Base-by-base conservation (phyloP, 2,113 vertebrate species). In the Pterocles burchelli region DNA sequence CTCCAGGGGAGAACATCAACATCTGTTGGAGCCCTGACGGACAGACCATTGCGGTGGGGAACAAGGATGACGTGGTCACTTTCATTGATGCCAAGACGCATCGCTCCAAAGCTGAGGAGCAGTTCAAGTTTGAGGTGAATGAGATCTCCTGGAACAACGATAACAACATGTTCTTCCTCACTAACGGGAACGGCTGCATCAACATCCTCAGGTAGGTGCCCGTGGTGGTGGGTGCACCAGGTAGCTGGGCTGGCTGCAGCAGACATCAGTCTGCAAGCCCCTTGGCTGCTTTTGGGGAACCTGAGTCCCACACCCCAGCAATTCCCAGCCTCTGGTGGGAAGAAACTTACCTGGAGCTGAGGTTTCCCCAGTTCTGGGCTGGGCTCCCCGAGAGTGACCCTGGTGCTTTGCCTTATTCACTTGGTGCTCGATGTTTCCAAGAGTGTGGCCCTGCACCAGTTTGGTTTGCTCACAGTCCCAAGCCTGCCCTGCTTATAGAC, bases 61-160 rank as follows among this genome's bases (percentile, higher is more conserved):
- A 99, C 97, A 99, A 99, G 87, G 99, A 99, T n/a, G 99, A 99
- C 0, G 99, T 99, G n/a, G 99, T 99, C 74, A 99, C 99, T 18
- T 99, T 99, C 85, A 99, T 99, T 59, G 99, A 99, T 72, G 99
- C 99, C 85, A 99, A 99, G 96, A 99, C 99, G 0, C 98, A 99
- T 83, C 99, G 99, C 55, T 98, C 99, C n/a, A 99, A 97, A 75
- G 99, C 99, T 1, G 99, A 99, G 93, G 99, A 99, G 26, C 99
- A 99, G 97, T 99, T 99, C 96, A 99, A 99, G 97, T 99, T 99
- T 75, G 99, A 99, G 96, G 99, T 99, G 95, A 99, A 99, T 9
- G 99, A 99, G 97, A 99, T 99, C 96, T 99, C 99, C 16, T 99
- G 99, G 99, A 99, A 99, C 97, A 99, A 99, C 0, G 99, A 99